Base-by-base conservation (phyloP, 2,797 vertebrate species). In the Acrocephalus scirpaceus region DNA sequence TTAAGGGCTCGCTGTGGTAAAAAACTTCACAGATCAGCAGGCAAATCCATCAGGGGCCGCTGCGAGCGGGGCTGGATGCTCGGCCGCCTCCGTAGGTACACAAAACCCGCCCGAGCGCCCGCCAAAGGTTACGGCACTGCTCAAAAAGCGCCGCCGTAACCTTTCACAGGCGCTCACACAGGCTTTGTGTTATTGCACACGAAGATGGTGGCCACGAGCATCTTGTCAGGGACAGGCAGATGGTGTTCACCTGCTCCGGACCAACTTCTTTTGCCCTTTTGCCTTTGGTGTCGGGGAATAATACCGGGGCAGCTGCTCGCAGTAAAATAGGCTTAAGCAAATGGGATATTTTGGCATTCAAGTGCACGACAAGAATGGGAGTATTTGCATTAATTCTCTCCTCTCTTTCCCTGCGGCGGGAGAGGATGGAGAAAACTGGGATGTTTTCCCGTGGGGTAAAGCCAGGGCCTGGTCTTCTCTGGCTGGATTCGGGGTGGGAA, bases 201-300 rank as follows among this genome's bases (percentile, higher is more conserved):
- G 87, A 69, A 95, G 94, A 91, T 95, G 93, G 91, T 96, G 93
- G 94, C 89, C 77, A 5, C 69, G 81, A 96, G 89, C 94, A 93
- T 97, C 97, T 97, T 78, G 96, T 97, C 78, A 80, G 97, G 96
- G 96, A 77, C 34, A 1, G 98, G 97, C 98, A 98, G 98, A 98
- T 98, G 98, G 98, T 3, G 97, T 97, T 98, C 98, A 98, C 98
- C 98, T 98, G 98, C 98, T 98, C 69, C 62, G 30, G 97, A 97
- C 97, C 60, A 67, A 77, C 97, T 95, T 97, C 98, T 96, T 97
- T 96, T 79, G 94, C 97, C 88, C 93, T 96, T 96, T 95, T 96
- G 97, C 97, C 97, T 97, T 97, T 90, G 94, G 97, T 97, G 96
- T 95, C 21, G 75, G 48, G 88, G 96, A 97, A 98, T 97, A 98